Percentiles rank a stretch among this genome's conserved stretches.
These are phyloP conservation scores for Hydrolagus affinis DNA, from an alignment of 2,113 vertebrate species.

Conservation along the genomic window DNA sequence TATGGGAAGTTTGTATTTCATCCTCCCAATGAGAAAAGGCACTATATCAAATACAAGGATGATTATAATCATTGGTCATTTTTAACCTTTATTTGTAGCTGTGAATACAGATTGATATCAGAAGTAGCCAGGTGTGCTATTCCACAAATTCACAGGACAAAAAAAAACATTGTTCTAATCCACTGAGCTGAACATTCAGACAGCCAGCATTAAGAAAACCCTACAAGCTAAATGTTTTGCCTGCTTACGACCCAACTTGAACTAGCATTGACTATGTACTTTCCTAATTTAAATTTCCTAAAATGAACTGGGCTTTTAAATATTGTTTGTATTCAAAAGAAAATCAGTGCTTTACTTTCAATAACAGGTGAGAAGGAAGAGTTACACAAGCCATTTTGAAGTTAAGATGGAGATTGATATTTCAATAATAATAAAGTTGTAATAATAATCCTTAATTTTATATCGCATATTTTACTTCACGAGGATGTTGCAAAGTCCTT, in stretches of 20 bases:
- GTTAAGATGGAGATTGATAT: no score
- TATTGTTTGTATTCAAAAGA: neutral
- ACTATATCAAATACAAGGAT: no score
- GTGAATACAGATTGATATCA: neutral
- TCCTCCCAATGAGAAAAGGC: no score
- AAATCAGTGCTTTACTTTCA: neutral
- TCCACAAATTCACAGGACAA: neutral
- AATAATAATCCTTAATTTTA: no score
- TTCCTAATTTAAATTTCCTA: neutral
- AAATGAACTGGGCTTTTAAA: neutral
- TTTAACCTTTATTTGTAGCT: neutral
- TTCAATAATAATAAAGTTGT: no score
- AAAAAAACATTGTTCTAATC: neutral
- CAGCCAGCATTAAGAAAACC: neutral
- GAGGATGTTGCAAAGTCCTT: no score
- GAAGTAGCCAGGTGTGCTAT: neutral
- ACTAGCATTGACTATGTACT: neutral
- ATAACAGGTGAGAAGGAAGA: neutral
- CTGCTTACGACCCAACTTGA: neutral
- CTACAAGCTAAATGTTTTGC: neutral
- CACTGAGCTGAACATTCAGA: constrained; percentile 7
- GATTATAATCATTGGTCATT: neutral
- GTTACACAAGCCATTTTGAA: no score
- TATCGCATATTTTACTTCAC: no score
- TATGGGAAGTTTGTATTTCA: no score